A percentile compares a stretch with the other conserved stretches of the same genome.
phyloP scores from a whole-genome alignment of 2,888 invertebrate species.

The Thecocarcelia acutangulata region DNA sequence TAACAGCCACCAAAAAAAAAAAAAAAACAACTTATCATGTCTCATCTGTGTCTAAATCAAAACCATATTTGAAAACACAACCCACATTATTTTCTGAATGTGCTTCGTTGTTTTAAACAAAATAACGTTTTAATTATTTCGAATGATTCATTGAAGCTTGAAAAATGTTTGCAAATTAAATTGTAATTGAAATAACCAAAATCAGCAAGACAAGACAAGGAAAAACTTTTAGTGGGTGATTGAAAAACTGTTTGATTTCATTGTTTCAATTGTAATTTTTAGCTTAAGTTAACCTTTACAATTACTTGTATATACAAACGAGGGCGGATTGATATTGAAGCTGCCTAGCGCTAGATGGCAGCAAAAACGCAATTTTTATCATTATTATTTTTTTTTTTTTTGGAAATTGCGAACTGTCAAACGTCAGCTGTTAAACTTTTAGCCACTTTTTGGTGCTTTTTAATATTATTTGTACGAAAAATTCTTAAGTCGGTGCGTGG shows the following conservation, averaged over 20 bases:
- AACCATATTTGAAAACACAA: constrained; percentile 32
- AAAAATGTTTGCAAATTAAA: constrained; percentile 35
- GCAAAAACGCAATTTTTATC: no score
- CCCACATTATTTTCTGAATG: constrained; percentile 42
- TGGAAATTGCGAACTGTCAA: no score
- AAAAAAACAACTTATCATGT: constrained; percentile 42
- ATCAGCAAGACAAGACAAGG: constrained; percentile 1
- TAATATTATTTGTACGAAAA: no score
- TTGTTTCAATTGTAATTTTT: no score
- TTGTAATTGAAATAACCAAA: constrained; percentile 25
- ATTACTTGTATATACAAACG: no score
- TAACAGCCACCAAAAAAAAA: not conserved
- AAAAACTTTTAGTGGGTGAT: constrained; percentile 31
- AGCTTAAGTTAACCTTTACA: no score
- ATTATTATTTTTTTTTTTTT: no score
- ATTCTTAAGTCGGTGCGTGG: no score
- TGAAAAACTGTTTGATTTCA: not conserved
- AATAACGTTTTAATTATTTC: constrained; percentile 24
- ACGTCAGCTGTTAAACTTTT: no score
- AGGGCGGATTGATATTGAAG: no score
- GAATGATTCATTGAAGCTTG: constrained; percentile 59
- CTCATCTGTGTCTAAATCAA: constrained; percentile 54
- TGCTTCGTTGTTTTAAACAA: constrained; percentile 7
- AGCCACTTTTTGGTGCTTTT: no score
- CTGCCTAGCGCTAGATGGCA: no score